Evolutionary conservation across 2,113 vertebrate species (phyloP).

Genomic region (Rhodinocichla rosea): DNA sequence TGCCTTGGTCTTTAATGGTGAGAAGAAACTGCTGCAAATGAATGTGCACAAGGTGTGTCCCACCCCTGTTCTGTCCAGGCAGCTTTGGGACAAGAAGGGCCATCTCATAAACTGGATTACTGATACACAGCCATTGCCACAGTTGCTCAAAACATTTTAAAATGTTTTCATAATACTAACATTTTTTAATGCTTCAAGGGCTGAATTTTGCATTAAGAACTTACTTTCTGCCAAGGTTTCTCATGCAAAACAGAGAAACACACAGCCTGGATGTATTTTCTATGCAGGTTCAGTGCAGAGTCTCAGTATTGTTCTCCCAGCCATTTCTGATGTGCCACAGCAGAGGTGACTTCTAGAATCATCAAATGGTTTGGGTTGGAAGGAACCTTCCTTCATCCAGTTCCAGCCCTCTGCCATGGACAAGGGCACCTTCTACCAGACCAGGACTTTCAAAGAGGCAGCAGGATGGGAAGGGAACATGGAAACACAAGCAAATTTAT

Average conservation of each 20-base stretch:
- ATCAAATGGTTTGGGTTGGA: neutral
- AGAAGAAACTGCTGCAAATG: rapidly evolving
- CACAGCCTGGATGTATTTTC: neutral
- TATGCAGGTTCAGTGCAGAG: neutral
- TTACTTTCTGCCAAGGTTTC: neutral
- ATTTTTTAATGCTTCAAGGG: neutral
- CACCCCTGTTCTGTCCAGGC: neutral
- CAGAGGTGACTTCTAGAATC: neutral
- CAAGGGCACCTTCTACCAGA: neutral
- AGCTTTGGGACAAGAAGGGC: neutral
- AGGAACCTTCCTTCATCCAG: neutral
- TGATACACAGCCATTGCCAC: neutral
- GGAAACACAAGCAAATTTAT: neutral
- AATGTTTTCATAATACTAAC: neutral
- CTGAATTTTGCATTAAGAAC: neutral
- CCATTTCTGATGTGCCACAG: neutral
- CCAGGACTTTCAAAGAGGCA: neutral
- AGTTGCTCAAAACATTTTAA: neutral
- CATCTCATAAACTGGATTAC: neutral
- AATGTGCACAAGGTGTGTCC: neutral
- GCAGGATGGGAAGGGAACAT: neutral
- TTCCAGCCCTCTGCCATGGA: neutral
- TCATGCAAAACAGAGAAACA: neutral
- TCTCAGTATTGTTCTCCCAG: neutral
- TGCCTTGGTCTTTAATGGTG: neutral